A percentile compares a stretch with the other conserved stretches of the same genome.
Evolutionary conservation across 2,888 invertebrate genomes (phyloP).

Genomic region (Limnephilus lunatus): DNA sequence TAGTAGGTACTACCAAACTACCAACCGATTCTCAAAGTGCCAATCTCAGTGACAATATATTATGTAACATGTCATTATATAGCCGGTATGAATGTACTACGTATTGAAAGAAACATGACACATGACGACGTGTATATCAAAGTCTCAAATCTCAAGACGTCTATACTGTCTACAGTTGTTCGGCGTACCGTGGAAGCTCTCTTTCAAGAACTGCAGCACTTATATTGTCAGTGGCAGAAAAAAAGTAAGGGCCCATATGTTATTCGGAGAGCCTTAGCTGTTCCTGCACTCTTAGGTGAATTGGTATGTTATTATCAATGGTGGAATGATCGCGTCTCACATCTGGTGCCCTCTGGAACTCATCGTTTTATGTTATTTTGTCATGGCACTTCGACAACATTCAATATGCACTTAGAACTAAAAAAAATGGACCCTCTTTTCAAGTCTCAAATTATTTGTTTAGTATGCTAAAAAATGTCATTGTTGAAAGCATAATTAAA

Average conservation of each 20-base stretch:
- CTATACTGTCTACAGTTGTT: slow-evolving; percentile 15
- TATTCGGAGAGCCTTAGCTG: slow-evolving; percentile 31
- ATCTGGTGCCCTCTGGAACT: slow-evolving; percentile 22
- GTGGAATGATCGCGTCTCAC: slow-evolving; percentile 42
- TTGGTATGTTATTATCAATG: slow-evolving; percentile 22
- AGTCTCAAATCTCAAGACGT: slow-evolving; percentile 16
- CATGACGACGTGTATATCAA: not conserved
- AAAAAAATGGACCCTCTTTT: not conserved
- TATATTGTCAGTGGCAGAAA: slow-evolving; percentile 59
- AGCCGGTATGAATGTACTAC: not conserved
- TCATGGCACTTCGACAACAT: not conserved
- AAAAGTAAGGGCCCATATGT: slow-evolving; percentile 61
- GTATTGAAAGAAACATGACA: not conserved
- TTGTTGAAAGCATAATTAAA: not conserved
- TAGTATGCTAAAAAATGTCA: not conserved
- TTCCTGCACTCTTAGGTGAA: not conserved
- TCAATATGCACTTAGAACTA: slow-evolving; percentile 4
- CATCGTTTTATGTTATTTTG: not conserved
- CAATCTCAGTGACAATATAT: not conserved
- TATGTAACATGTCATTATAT: not conserved
- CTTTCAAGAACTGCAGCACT: slow-evolving; percentile 55
- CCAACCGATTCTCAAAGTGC: not conserved
- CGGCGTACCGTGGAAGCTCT: slow-evolving; percentile 39
- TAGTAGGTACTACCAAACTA: too few species aligned
- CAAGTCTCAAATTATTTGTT: not conserved